Evolutionary conservation across 2,113 vertebrate genomes (phyloP), one percentile per base, ranked within the genome.

Genomic region (Amblyornis subalaris): DNA sequence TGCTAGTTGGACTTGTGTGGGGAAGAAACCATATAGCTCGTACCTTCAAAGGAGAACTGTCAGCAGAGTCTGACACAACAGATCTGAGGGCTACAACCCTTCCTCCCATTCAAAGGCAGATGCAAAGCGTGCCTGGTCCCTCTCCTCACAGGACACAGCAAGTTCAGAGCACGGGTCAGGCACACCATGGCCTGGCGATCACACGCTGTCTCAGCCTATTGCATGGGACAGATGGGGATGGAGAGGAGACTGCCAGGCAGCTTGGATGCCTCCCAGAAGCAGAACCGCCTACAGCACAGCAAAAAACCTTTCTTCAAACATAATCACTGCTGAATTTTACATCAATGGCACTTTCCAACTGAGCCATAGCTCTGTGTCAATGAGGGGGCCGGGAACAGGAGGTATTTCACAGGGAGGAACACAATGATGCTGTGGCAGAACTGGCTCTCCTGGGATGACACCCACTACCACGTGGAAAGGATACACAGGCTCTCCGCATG

Each of bases 291-390:
- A 91, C 95, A 26, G 74, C 60, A 77, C n/a, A 83, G 89, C 29
- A 85, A 60, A 38, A 94, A 95, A 26, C 60, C 81, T 83, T 83
- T 91, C 51, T 90, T 91, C 64, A 71, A 54, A 91, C 36, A 42
- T 83, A 90, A 88, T 91, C 62, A 42, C 51, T 88, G 67, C 62
- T 89, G 93, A 94, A 77, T 94, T 96, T 83, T 91, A 95, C 85
- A 96, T 95, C 89, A 94, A 85, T 55, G 87, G 82, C 89, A 94
- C 70, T 74, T 90, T 91, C 82, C 72, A 76, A 6, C 71, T 47
- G 58, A 95, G 91, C 81, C 47, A 64, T 2, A 91, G 94, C 58
- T 91, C 74, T 44, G 62, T 89, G 88, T 85, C 95, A 73, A 2
- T 40, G 87, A 97, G 88, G 95, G 67, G 91, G 93, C 88, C 0